Percentiles rank a stretch among this genome's conserved stretches.
phyloP scores from a whole-genome alignment of 2,888 invertebrate species.

The Taenaris catops region DNA sequence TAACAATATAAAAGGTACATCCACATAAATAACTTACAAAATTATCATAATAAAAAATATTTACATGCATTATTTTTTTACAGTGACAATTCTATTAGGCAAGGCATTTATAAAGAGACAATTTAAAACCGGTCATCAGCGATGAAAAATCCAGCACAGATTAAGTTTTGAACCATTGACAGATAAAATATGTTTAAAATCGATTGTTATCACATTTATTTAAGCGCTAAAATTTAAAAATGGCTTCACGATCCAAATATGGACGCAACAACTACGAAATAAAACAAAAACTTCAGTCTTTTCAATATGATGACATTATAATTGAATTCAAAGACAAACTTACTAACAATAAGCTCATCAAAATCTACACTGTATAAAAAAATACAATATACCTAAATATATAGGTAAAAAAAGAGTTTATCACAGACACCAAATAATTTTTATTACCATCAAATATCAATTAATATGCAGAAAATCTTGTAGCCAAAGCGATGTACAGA shows the following conservation, averaged over 20 bases:
- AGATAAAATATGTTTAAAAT: constrained; percentile 59
- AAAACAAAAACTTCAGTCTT: constrained; percentile 69
- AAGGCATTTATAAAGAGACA: constrained; percentile 32
- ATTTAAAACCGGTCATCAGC: constrained; percentile 51
- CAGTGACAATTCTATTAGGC: constrained; percentile 42
- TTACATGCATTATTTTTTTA: constrained; percentile 67
- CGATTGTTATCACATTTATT: constrained; percentile 62
- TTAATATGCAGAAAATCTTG: no score
- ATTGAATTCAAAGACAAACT: constrained; percentile 8
- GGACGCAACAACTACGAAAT: constrained; percentile 52
- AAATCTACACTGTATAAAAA: constrained; percentile 14
- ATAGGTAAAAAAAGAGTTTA: constrained; percentile 9
- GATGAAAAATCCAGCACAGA: constrained; percentile 42
- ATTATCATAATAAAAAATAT: constrained; percentile 44
- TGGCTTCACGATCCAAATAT: constrained; percentile 55
- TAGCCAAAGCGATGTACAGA: no score
- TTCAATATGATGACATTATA: constrained; percentile 40
- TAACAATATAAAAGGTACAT: constrained; percentile 49
- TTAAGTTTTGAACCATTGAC: constrained; percentile 29
- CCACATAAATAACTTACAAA: constrained; percentile 77
- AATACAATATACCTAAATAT: constrained; percentile 14
- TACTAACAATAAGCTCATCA: constrained; percentile 9
- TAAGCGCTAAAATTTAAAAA: constrained; percentile 52
- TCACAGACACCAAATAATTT: constrained; percentile 2
- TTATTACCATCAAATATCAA: constrained; percentile 9